Evolutionary conservation across 2,797 vertebrate species (phyloP).

Genomic region (Chelonia mydas): DNA sequence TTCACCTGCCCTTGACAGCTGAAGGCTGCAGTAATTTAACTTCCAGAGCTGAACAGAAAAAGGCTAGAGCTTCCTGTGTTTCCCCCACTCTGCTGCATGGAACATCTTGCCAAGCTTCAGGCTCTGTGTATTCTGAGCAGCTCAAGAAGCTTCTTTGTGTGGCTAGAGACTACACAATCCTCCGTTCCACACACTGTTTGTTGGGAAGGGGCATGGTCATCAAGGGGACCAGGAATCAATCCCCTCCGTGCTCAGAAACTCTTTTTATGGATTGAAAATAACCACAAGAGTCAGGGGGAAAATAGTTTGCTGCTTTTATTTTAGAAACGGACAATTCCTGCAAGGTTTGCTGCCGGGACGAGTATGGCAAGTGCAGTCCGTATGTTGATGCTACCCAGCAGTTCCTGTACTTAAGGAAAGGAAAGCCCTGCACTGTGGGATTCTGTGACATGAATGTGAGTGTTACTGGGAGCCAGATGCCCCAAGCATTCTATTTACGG

Average conservation of each 20-base stretch:
- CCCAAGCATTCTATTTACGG: fast-evolving
- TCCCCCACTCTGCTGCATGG: fast-evolving
- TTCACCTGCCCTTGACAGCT: neutral
- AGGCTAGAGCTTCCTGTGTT: neutral
- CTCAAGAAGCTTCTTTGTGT: fast-evolving
- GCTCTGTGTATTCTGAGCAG: neutral
- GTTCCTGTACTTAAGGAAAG: constrained; percentile 92
- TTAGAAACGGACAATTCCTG: constrained; percentile 94
- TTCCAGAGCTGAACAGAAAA: neutral
- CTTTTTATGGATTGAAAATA: neutral
- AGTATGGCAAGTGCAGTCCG: constrained; percentile 84
- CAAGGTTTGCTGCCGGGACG: constrained; percentile 93
- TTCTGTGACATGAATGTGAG: constrained; percentile 94
- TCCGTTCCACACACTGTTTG: neutral
- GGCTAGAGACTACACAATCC: fast-evolving
- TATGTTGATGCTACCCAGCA: constrained; percentile 73
- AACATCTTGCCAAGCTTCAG: neutral
- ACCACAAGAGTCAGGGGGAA: neutral
- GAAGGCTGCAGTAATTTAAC: neutral
- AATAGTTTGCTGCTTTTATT: neutral
- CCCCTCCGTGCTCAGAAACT: fast-evolving
- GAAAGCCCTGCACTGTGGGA: constrained; percentile 97
- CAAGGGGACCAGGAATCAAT: fast-evolving
- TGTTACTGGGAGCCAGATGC: neutral
- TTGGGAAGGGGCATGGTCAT: fast-evolving